A percentile compares a stretch with the other conserved stretches of the same genome.
These are phyloP conservation scores for Oriolus oriolus DNA, from an alignment of 2,113 vertebrate genomes.

Conservation along the genomic window DNA sequence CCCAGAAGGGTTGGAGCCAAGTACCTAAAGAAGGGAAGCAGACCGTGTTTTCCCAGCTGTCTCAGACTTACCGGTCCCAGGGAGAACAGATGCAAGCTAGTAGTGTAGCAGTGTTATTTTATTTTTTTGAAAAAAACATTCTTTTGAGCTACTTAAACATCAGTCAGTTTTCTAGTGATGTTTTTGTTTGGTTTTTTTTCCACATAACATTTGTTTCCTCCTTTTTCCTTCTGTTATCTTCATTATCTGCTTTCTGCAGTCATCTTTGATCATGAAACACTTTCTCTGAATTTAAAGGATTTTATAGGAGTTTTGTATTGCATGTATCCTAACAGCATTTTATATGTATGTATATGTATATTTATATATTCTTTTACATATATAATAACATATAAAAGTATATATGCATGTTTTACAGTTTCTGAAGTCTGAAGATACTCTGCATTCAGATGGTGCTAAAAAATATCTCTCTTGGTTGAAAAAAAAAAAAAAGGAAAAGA, in stretches of 20 bases:
- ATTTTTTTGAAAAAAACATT: not conserved
- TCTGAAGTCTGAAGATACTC: not conserved
- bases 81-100: accelerated
- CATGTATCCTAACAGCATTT: not conserved
- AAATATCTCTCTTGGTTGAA: not conserved
- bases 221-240: not conserved
- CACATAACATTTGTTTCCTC: not conserved
- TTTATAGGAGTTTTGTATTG: not conserved
- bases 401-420: not conserved
- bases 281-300: not conserved
- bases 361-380: not conserved
- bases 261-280: not conserved
- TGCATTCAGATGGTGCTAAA: not conserved
- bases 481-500: not conserved
- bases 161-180: not conserved
- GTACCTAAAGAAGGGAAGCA: not conserved
- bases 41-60: not conserved
- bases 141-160: not conserved
- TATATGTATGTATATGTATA: not conserved
- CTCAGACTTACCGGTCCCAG: accelerated
- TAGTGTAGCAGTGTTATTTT: not conserved
- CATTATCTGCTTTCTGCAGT: not conserved
- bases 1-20: not conserved
- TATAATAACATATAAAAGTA: no score
- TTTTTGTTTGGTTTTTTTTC: not conserved